Evolutionary conservation across 2,113 vertebrate genomes (phyloP), one percentile per base, ranked within the genome.

Genomic region (Platichthys flesus): DNA sequence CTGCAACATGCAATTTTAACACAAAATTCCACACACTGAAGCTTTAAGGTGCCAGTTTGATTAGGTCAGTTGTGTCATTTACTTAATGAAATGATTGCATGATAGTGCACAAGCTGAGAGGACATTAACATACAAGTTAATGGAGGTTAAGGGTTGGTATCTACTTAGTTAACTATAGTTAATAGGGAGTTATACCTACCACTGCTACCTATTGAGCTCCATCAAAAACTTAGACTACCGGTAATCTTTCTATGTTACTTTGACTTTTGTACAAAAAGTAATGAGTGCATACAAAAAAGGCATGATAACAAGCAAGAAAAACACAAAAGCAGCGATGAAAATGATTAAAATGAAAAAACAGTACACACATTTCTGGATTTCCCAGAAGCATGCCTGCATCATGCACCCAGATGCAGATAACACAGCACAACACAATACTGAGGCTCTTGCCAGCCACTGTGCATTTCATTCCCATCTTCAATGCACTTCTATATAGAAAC

Each of bases 351-450:
- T 45, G 2, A 15, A 9, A 37, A 67, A 13, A 42, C 9, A 60
- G 2, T 12, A 10, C 9, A 61, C 14, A 37, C 8, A 55, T 55
- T 45, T 45, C 21, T 59, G 58, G 24, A 70, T 71, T 31, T 40
- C 2, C 35, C 1, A 61, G 26, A 66, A 51, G 4, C 66, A 75
- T 71, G 68, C 55, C 28, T 47, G 35, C 31, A 52, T 56, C 31
- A 58, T 35, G 37, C 57, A 67, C 15, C 21, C 21, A 61, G 35
- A 13, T 13, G 31, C 28, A 58, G 12, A 23, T 54, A 68, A 55
- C 24, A 71, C 54, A 73, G 67, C 24, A 31, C 31, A 31, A 31
- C 31, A 31, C 31, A 26, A 78, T 60, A 31, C 40, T 26, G 45
- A 76, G 58, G 67, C 9, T 23, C 6, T 65, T 64, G 40, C 28